Evolutionary conservation across 2,797 vertebrate genomes (phyloP), one percentile per base, ranked within the genome.

Genomic region (Alexandromys oeconomus): DNA sequence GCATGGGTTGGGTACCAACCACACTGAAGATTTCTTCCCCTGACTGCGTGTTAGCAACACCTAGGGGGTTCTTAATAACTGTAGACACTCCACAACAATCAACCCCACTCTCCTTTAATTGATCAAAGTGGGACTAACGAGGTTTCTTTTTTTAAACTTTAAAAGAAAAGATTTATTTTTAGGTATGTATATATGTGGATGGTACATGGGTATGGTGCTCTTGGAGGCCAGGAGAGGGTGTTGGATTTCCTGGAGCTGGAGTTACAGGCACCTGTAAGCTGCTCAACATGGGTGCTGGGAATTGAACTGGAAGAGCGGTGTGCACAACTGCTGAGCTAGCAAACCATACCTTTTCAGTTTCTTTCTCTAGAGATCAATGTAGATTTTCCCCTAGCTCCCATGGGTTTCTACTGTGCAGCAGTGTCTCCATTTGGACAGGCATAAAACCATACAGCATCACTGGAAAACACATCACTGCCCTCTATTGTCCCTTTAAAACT

Each of bases 31-130:
- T 86, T 89, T 29, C 91, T 29, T 57, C 96, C 15, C 31, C 27
- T 74, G 15, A 51, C 43, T 67, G 34, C 57, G 46, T 43, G 6
- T 76, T 88, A 54, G 48, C 89, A 92, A 61, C 54, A 81, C 37
- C 79, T 40, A 51, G 17, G 10, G 25, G 74, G 21, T 59, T 92
- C 91, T 46, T 27, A 89, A 34, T 87, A 88, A 74, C 59, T 73
- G 40, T 6, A 37, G 14, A 93, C 54, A n/a, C 14, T 61, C 48
- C 29, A 54, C n/a, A 31, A 13, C 48, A 6, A 78, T 48, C 46
- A 65, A 23, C 46, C 78, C 25, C 21, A 11, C 51, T 76, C 54
- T 96, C 63, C 74, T 63, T 73, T 94, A 67, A 80, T 74, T 94
- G 54, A 59, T 78, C 15, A 40, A 13, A 40, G 40, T 63, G 15